phyloP scores from a whole-genome alignment of 2,888 invertebrate genomes.

The Tanypteryx hageni region DNA sequence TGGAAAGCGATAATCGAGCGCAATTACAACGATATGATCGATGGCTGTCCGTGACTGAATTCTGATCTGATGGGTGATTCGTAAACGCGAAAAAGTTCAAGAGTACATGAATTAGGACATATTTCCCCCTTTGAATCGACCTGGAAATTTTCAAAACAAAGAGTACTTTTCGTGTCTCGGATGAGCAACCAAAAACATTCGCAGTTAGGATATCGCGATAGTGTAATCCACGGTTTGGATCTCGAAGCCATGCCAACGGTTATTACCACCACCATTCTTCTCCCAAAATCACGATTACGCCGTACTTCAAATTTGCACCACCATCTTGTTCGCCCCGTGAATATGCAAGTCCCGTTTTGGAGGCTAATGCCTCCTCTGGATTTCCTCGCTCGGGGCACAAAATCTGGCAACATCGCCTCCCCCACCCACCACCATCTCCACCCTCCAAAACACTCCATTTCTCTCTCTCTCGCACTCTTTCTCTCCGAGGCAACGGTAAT shows the following conservation, averaged over 20 bases:
- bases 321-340: neutral
- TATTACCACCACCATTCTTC: neutral
- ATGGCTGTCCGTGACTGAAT: too few species aligned
- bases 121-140: too few species aligned
- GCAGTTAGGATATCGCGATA: too few species aligned
- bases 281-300: neutral
- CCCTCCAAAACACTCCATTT: neutral
- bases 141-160: too few species aligned
- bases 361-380: neutral
- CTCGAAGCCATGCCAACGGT: neutral
- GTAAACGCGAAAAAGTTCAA: too few species aligned
- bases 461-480: neutral
- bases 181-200: too few species aligned
- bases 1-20: too few species aligned
- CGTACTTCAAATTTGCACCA: slow-evolving; percentile 1
- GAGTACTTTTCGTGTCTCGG: too few species aligned
- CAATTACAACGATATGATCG: too few species aligned
- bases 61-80: too few species aligned
- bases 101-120: too few species aligned
- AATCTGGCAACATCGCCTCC: slow-evolving; percentile 4
- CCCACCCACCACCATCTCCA: neutral
- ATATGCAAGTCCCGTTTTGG: slow-evolving; percentile 12
- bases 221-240: too few species aligned
- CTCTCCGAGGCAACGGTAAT: neutral
- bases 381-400: slow-evolving; percentile 33